phyloP scores from a whole-genome alignment of 2,888 invertebrate species.

The Creontiades dilutus region DNA sequence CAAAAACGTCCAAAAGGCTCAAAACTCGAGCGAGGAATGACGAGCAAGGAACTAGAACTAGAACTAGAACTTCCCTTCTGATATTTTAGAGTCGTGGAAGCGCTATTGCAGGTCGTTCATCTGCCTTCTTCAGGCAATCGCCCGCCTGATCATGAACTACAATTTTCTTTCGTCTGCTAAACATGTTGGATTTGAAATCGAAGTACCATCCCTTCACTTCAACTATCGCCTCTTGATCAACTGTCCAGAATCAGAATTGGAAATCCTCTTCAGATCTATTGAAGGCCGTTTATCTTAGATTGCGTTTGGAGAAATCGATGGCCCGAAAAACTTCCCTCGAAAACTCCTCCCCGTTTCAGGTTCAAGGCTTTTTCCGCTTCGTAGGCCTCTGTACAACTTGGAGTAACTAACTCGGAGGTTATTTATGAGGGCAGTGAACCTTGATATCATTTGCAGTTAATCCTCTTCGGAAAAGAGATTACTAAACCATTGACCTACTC shows the following conservation, averaged over 20 bases:
- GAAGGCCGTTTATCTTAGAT: background rate
- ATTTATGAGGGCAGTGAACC: constrained; percentile 49
- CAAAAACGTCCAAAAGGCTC: no score
- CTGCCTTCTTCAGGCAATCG: no score
- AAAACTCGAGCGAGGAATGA: no score
- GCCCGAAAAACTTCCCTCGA: background rate
- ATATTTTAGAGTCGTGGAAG: no score
- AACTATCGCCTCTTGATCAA: no score
- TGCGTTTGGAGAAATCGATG: background rate
- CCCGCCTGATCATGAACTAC: no score
- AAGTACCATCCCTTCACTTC: no score
- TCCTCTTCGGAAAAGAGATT: constrained; percentile 19
- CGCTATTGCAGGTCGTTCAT: no score
- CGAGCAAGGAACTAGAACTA: no score
- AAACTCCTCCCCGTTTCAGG: background rate
- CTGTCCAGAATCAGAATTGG: background rate
- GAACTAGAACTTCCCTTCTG: no score
- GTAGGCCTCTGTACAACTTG: background rate
- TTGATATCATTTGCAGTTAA: constrained; percentile 38
- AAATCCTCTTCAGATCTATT: background rate
- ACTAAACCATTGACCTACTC: background rate
- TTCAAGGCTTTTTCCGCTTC: background rate
- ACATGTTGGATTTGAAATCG: no score
- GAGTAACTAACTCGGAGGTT: background rate
- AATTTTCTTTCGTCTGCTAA: no score